Base-by-base conservation (phyloP, 2,888 invertebrate species). In the Eupsilia transversa region DNA sequence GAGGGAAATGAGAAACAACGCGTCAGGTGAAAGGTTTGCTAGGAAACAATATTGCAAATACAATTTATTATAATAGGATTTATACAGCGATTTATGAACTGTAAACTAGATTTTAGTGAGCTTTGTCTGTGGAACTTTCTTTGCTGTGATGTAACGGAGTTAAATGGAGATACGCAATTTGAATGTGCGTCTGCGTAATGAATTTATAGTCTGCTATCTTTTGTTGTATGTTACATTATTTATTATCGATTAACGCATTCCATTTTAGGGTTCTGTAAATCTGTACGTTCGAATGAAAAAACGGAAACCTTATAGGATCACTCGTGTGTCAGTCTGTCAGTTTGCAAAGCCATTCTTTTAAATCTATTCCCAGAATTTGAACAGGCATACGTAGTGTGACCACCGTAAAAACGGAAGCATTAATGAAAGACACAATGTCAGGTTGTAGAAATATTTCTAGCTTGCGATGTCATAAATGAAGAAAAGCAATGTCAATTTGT, bases 61-160 rank as follows among this genome's bases (percentile, higher is more conserved):
- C 74, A 76, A 87, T 88, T 88, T 88, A 88, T 86, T 88, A 72
- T 85, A 80, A 85, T 87, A 85, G 80, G 74, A 59, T 79, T 81
- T 84, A 83, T 75, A 86, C 69, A 64, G 54, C 78, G 61, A 83
- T 84, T 82, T 81, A 82, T 81, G 85, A 61, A 57, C 71, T 61
- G 67, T 63, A 74, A 77, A 79, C 64, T 68, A 73, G 64, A 73
- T 82, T 72, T 78, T 80, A 84, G 80, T 75, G 66, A 67, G 63
- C 63, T 49, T 73, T 76, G 71, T 57, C 63, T 75, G 65, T 63
- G 75, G 38, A 76, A 72, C 60, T 73, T 65, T 72, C 63, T 65
- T 82, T 67, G 33, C 38, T 20, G 30, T 80, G 56, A 71, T 66
- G 72, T 63, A 77, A 81, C 59, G 23, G n/a, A 60, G 63, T 67